A percentile compares a stretch with the other conserved stretches of the same genome.
Evolutionary conservation across 2,797 vertebrate species (phyloP).

Genomic region (Setipinna tenuifilis): DNA sequence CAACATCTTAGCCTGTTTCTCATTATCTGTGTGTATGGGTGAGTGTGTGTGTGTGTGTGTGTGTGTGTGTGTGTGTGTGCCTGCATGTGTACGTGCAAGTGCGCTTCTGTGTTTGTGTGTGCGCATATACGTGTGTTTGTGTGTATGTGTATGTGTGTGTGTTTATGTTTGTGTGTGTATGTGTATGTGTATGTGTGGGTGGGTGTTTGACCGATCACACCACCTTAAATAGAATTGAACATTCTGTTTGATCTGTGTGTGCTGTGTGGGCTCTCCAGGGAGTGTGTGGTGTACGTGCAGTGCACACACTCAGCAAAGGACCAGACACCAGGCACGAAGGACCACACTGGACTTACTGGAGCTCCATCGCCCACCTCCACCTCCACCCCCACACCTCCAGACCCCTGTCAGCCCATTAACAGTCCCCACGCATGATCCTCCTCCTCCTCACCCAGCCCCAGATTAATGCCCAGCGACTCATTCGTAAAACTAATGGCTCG

Average conservation of each 20-base stretch:
- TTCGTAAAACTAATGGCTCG: slow-evolving; percentile 7
- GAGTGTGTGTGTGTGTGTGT: slow-evolving; percentile 14
- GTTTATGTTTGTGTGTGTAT: slow-evolving; percentile 1
- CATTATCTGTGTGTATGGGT: not conserved
- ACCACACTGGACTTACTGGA: too few relatives aligned
- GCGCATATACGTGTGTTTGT: not conserved
- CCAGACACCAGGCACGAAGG: not conserved
- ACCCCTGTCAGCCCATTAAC: not conserved
- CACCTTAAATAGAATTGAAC: not conserved
- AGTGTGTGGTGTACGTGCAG: not conserved
- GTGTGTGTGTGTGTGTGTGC: slow-evolving; percentile 14
- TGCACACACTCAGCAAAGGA: not conserved
- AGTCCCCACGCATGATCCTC: not conserved
- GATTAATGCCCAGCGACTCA: not conserved
- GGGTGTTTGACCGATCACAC: not conserved
- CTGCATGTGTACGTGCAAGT: not conserved
- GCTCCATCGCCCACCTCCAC: too few relatives aligned
- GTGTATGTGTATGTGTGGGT: slow-evolving; percentile 5
- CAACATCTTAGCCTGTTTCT: not conserved
- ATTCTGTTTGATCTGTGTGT: slow-evolving; percentile 6
- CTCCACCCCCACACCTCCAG: too few relatives aligned
- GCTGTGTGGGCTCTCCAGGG: not conserved
- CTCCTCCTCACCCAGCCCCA: not conserved
- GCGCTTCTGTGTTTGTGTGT: not conserved
- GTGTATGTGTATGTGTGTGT: slow-evolving; percentile 8